These are phyloP conservation scores for Calameuta filiformis DNA, from an alignment of 2,888 invertebrate genomes.

Conservation along the genomic window DNA sequence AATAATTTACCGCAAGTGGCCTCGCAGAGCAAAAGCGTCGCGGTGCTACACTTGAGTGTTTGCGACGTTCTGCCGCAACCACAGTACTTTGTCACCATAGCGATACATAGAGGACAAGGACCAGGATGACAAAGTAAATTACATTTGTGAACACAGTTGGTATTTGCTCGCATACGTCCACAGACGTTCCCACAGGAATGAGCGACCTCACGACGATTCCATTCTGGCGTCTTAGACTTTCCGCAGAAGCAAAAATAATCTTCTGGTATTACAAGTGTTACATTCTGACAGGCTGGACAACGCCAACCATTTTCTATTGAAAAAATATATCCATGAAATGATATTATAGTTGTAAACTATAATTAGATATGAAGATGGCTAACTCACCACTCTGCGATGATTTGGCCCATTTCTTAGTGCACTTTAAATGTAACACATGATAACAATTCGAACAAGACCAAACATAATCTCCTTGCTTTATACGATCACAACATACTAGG, in stretches of 20 bases:
- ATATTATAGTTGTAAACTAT: not conserved
- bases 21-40: constrained; percentile 79
- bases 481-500: constrained; percentile 91
- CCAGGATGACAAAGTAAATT: constrained; percentile 92
- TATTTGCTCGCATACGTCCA: constrained; percentile 68
- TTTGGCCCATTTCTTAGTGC: constrained; percentile 91
- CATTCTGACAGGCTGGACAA: constrained; percentile 95
- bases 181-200: constrained; percentile 95
- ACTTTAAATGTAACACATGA: constrained; percentile 91
- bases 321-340: constrained; percentile 6
- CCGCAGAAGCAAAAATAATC: constrained; percentile 94
- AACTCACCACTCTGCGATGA: constrained; percentile 77
- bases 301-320: constrained; percentile 84
- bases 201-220: constrained; percentile 81
- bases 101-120: constrained; percentile 90
- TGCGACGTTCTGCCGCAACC: constrained; percentile 81
- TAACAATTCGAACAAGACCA: constrained; percentile 95
- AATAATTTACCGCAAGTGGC: constrained; percentile 78
- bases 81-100: constrained; percentile 78
- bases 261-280: constrained; percentile 77
- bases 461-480: constrained; percentile 82
- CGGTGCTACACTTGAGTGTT: constrained; percentile 79
- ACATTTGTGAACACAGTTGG: constrained; percentile 69
- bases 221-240: constrained; percentile 79
- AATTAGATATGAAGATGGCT: not conserved